Percentiles rank a stretch among this genome's conserved stretches.
These are phyloP conservation scores for Chaetorhynchus papuensis DNA, from an alignment of 2,113 vertebrate species.

Conservation along the genomic window DNA sequence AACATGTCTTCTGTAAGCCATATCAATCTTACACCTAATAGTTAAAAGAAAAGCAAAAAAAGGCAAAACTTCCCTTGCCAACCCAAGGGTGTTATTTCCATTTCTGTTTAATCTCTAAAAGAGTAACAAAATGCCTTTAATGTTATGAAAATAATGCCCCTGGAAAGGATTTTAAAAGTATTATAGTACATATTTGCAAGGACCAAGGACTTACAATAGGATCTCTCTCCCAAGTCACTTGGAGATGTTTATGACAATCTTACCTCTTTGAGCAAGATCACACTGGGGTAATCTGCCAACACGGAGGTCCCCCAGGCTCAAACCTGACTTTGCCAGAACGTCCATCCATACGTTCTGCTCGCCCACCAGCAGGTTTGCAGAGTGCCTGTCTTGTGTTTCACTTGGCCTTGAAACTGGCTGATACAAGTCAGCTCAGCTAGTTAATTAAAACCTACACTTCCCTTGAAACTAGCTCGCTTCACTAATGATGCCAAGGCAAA, in stretches of 20 bases:
- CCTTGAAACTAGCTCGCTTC: constrained; percentile 39
- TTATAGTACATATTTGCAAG: neutral
- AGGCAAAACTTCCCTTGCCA: neutral
- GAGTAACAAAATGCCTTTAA: neutral
- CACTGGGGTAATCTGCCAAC: neutral
- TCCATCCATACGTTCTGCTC: neutral
- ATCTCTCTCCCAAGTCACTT: neutral
- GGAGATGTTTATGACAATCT: neutral
- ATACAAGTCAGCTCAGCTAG: constrained; percentile 45
- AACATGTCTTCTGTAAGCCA: neutral
- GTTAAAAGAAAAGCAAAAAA: neutral
- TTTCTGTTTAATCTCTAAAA: neutral
- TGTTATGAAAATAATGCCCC: neutral
- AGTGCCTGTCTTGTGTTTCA: constrained; percentile 21
- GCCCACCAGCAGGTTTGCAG: neutral
- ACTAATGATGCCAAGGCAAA: constrained; percentile 58
- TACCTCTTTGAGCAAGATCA: neutral
- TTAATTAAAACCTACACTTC: constrained; percentile 62
- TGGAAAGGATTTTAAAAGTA: neutral
- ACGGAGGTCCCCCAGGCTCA: neutral
- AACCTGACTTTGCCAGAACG: neutral
- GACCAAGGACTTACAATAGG: neutral
- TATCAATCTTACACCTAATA: neutral
- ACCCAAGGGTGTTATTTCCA: neutral
- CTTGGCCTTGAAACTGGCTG: constrained; percentile 42